These are phyloP conservation scores for Puma concolor DNA, from an alignment of 2,113 vertebrate species.

Conservation along the genomic window DNA sequence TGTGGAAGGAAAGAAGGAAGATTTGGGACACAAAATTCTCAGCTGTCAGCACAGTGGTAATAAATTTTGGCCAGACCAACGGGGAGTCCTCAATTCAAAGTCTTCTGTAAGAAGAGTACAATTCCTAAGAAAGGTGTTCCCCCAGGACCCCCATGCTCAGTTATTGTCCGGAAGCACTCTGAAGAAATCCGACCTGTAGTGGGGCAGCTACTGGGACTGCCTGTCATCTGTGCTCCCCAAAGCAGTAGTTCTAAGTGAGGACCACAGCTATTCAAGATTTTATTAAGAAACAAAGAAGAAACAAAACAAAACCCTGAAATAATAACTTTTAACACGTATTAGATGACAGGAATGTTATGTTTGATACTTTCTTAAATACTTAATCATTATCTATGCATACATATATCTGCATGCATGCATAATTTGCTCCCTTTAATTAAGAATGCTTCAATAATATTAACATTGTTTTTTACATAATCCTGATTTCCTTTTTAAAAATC, in stretches of 20 bases:
- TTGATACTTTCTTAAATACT: neutral
- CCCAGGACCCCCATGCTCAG: too few species aligned
- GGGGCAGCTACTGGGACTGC: accelerated
- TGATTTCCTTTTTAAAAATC: slow-evolving; percentile 67
- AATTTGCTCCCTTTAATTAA: slow-evolving; percentile 27
- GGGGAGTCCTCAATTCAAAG: neutral
- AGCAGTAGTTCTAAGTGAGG: neutral
- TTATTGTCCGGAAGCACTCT: neutral
- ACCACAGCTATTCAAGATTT: neutral
- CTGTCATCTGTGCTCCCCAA: neutral
- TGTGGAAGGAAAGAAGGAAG: neutral
- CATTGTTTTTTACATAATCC: slow-evolving; percentile 34
- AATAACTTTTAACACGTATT: neutral
- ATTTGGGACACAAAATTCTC: neutral
- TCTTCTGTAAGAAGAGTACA: neutral
- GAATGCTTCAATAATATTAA: slow-evolving; percentile 27
- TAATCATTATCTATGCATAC: neutral
- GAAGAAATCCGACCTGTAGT: neutral
- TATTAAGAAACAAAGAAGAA: neutral
- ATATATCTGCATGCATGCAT: neutral
- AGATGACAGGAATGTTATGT: neutral
- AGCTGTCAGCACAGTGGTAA: neutral
- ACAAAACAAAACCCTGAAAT: neutral
- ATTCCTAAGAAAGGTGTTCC: too few species aligned
- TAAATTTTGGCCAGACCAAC: neutral